Evolutionary conservation across 2,797 vertebrate genomes (phyloP).

Genomic region (Pyrocephalus nanus): DNA sequence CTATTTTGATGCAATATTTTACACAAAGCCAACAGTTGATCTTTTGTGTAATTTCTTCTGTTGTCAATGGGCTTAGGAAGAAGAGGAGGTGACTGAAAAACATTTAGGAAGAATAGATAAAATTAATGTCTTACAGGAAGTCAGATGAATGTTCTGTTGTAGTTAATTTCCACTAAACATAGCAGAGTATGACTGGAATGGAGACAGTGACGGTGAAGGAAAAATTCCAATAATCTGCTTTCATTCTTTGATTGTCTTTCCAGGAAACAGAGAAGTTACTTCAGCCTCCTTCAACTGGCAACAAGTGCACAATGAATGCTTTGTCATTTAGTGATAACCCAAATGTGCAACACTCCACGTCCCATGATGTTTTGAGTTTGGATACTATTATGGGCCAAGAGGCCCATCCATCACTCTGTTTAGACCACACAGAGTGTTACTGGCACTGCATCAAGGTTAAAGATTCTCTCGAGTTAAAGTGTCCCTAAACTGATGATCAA

Average conservation of each 20-base stretch:
- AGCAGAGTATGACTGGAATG: neutral
- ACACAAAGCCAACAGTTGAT: neutral
- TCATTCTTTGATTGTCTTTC: neutral
- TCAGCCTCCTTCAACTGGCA: neutral
- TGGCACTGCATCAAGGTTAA: neutral
- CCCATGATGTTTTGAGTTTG: neutral
- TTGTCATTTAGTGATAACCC: neutral
- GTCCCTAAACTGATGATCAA: neutral
- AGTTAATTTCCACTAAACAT: constrained; percentile 24
- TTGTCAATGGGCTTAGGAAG: neutral
- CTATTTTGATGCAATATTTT: constrained; percentile 21
- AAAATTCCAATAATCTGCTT: constrained; percentile 7
- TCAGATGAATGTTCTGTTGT: neutral
- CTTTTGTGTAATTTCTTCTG: neutral
- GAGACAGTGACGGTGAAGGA: neutral
- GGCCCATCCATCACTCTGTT: neutral
- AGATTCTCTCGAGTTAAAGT: neutral
- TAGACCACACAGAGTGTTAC: neutral
- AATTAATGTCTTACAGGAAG: constrained; percentile 28
- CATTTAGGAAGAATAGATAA: neutral
- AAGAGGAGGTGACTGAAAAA: neutral
- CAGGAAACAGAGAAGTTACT: neutral
- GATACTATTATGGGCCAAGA: neutral
- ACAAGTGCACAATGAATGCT: neutral
- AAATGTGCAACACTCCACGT: neutral